A percentile compares a stretch with the other conserved stretches of the same genome.
Evolutionary conservation across 2,113 vertebrate genomes (phyloP).

Genomic region (Alethe diademata): DNA sequence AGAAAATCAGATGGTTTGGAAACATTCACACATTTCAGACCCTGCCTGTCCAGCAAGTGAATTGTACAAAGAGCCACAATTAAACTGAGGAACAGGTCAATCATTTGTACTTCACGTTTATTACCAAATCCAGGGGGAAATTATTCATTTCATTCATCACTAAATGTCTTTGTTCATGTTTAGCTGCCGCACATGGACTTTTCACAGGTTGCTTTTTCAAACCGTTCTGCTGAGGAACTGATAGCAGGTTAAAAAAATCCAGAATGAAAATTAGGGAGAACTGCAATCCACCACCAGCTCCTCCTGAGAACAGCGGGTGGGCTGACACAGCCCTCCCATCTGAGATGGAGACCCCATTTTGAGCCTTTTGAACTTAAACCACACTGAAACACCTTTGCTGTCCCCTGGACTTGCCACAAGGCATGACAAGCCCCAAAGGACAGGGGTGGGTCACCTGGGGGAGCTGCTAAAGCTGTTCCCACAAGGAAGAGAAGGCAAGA

Average conservation of each 20-base stretch:
- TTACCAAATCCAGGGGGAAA: background rate
- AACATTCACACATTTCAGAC: background rate
- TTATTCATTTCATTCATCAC: background rate
- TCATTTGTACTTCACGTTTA: background rate
- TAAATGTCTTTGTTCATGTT: background rate
- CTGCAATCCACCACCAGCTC: background rate
- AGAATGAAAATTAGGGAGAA: background rate
- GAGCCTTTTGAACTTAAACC: background rate
- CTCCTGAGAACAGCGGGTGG: accelerated
- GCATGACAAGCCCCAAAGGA: background rate
- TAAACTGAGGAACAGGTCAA: background rate
- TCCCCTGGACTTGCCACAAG: background rate
- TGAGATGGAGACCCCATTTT: accelerated
- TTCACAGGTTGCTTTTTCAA: background rate
- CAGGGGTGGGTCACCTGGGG: background rate
- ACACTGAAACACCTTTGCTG: background rate
- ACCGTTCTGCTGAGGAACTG: background rate
- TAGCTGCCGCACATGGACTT: background rate
- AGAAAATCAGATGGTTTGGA: background rate
- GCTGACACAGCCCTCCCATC: background rate
- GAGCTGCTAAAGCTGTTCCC: background rate
- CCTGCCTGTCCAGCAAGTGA: background rate
- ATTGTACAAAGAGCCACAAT: background rate
- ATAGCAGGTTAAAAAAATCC: background rate
- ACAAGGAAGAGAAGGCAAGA: background rate